Evolutionary conservation across 2,797 vertebrate species (phyloP).

Genomic region (Delichon dasypus): DNA sequence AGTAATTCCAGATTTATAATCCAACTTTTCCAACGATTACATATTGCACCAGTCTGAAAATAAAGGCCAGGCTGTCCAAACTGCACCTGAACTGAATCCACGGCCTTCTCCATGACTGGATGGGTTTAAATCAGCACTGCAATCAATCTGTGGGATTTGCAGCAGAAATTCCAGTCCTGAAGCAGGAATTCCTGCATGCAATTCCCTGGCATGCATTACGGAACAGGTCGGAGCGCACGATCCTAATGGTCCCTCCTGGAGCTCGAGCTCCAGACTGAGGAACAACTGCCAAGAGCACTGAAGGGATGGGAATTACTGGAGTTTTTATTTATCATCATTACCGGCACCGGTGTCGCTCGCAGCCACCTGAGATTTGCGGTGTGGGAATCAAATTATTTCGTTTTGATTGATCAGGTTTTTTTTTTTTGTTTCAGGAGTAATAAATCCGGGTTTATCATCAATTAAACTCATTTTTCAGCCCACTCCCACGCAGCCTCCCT

Average conservation of each 20-base stretch:
- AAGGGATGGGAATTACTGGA: neutral
- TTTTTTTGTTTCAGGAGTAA: neutral
- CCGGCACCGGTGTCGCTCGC: neutral
- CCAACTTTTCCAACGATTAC: neutral
- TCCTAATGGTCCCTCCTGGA: conserved; percentile 16
- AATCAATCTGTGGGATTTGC: neutral
- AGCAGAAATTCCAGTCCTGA: neutral
- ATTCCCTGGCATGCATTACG: conserved; percentile 38
- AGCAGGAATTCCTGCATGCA: conserved; percentile 39
- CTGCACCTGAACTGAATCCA: neutral
- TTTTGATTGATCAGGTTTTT: neutral
- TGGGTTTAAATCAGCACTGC: neutral
- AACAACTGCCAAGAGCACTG: neutral
- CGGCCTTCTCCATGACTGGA: neutral
- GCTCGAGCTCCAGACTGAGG: neutral
- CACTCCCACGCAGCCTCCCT: neutral
- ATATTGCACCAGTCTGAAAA: neutral
- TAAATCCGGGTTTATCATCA: neutral
- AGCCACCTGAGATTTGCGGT: neutral
- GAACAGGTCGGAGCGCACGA: neutral
- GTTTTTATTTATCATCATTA: neutral
- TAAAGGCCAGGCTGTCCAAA: neutral
- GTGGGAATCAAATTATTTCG: neutral
- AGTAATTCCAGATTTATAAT: neutral
- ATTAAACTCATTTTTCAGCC: neutral